Conservation (phyloP, 1,140 invertebrate genomes). For the Leptestheria dahalacensis region DNA sequence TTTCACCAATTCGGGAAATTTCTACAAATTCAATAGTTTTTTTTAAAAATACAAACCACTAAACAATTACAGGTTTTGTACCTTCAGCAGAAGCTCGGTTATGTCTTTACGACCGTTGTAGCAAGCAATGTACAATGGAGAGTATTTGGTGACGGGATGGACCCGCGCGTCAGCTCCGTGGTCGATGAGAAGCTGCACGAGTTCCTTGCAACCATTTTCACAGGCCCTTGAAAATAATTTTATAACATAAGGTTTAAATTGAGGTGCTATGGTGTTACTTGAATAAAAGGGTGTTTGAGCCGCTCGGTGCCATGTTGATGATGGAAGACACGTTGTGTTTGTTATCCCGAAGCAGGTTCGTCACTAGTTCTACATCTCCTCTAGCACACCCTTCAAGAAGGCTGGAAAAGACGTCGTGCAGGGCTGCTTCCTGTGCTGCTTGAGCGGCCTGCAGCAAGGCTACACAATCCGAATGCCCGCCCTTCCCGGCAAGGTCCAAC, state of each 20-base stretch:
- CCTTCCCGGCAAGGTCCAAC: constrained; percentile 56
- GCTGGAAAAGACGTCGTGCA: constrained; percentile 26
- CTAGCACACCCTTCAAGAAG: constrained; percentile 52
- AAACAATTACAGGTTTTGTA: constrained; percentile 20
- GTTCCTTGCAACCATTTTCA: constrained; percentile 62
- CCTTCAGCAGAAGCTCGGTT: constrained; percentile 55
- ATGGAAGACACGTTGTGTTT: constrained; percentile 45
- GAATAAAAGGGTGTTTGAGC: constrained; percentile 70
- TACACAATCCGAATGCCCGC: constrained; percentile 47
- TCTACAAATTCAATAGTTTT: constrained; percentile 27
- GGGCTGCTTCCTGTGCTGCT: constrained; percentile 16
- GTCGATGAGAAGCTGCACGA: constrained; percentile 61
- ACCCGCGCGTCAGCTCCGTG: constrained; percentile 68
- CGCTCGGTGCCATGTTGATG: constrained; percentile 69
- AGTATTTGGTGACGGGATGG: constrained; percentile 79
- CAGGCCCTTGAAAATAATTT: constrained; percentile 42
- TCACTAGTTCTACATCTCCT: constrained; percentile 46
- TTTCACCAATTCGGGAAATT: constrained; percentile 44
- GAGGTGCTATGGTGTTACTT: constrained; percentile 39
- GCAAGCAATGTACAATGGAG: constrained; percentile 79
- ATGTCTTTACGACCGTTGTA: constrained; percentile 71
- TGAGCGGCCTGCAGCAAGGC: constrained; percentile 47
- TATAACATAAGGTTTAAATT: neutral
- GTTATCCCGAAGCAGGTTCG: constrained; percentile 42
- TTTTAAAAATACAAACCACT: constrained; percentile 1